A percentile compares a stretch with the other conserved stretches of the same genome.
Conservation (phyloP, 2,888 invertebrate species). For the Andrena bicolor region DNA sequence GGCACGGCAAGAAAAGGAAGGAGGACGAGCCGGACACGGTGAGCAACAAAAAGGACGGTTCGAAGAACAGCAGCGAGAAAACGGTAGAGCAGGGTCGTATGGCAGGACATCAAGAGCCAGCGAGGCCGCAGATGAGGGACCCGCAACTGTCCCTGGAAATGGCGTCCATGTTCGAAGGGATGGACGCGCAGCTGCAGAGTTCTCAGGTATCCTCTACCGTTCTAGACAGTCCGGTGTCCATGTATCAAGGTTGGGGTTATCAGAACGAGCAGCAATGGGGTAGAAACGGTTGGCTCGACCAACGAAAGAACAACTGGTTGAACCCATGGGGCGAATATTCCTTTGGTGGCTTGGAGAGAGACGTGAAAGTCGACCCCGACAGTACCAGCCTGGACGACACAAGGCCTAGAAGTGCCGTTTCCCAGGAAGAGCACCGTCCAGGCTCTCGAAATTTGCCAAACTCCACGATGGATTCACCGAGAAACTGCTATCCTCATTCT, state of each 20-base stretch:
- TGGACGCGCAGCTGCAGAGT: constrained; percentile 93
- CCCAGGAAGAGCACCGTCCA: constrained; percentile 82
- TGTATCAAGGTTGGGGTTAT: constrained; percentile 85
- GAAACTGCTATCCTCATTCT: constrained; percentile 75
- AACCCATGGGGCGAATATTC: constrained; percentile 83
- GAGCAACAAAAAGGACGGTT: constrained; percentile 83
- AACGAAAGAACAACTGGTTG: constrained; percentile 83
- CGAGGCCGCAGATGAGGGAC: constrained; percentile 78
- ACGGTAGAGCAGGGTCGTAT: constrained; percentile 74
- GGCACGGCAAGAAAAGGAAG: constrained; percentile 92
- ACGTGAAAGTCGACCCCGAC: constrained; percentile 91
- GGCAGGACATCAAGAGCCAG: constrained; percentile 73
- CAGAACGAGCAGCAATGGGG: constrained; percentile 83
- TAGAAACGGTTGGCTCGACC: constrained; percentile 82
- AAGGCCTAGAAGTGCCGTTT: constrained; percentile 80
- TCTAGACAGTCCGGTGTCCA: constrained; percentile 87
- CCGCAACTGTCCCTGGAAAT: constrained; percentile 89
- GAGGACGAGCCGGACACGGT: constrained; percentile 88
- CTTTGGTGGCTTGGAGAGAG: constrained; percentile 84
- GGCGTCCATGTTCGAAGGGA: constrained; percentile 92
- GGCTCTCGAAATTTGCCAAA: constrained; percentile 80
- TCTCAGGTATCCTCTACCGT: constrained; percentile 95
- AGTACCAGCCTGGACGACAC: constrained; percentile 87
- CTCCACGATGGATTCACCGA: constrained; percentile 77
- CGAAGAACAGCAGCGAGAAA: constrained; percentile 79